These are phyloP conservation scores for Cyphomyrmex costatus DNA, from an alignment of 1,140 invertebrate genomes.

Conservation along the genomic window DNA sequence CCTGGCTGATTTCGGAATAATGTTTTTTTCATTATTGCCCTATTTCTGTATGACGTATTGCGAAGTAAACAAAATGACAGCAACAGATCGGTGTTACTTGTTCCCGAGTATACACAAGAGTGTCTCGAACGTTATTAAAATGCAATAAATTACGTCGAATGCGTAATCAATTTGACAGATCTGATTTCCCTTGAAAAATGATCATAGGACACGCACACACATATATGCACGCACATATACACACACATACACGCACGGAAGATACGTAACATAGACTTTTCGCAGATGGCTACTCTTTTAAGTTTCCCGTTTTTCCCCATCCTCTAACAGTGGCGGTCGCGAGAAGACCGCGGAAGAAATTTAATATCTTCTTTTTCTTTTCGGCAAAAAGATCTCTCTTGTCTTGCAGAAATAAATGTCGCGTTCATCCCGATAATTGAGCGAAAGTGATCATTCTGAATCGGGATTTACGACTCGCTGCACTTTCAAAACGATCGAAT, in stretches of 20 bases:
- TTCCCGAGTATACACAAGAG: conserved; percentile 41
- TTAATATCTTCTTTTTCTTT: conserved; percentile 1
- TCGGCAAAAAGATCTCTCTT: conserved; percentile 34
- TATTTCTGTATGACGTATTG: neutral
- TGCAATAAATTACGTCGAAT: conserved; percentile 47
- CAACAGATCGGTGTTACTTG: conserved; percentile 46
- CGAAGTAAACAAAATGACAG: conserved; percentile 34
- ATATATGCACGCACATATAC: neutral
- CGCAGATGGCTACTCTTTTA: conserved; percentile 34
- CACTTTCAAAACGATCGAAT: conserved; percentile 62
- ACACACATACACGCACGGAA: neutral
- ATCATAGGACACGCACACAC: conserved; percentile 6
- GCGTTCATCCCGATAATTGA: conserved; percentile 49
- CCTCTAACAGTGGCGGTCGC: conserved; percentile 32
- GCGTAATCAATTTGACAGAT: conserved; percentile 39
- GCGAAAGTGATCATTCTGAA: conserved; percentile 53
- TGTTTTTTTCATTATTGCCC: neutral
- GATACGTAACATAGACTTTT: conserved; percentile 55
- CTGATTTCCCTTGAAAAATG: conserved; percentile 44
- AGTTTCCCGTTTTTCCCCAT: conserved; percentile 10
- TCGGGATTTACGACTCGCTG: conserved; percentile 39
- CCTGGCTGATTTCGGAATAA: conserved; percentile 5
- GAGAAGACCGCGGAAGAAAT: conserved; percentile 59
- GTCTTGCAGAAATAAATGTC: conserved; percentile 53
- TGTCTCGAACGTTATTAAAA: conserved; percentile 53